These are phyloP conservation scores for Grammomys surdaster DNA, from an alignment of 2,113 vertebrate species.

Conservation along the genomic window DNA sequence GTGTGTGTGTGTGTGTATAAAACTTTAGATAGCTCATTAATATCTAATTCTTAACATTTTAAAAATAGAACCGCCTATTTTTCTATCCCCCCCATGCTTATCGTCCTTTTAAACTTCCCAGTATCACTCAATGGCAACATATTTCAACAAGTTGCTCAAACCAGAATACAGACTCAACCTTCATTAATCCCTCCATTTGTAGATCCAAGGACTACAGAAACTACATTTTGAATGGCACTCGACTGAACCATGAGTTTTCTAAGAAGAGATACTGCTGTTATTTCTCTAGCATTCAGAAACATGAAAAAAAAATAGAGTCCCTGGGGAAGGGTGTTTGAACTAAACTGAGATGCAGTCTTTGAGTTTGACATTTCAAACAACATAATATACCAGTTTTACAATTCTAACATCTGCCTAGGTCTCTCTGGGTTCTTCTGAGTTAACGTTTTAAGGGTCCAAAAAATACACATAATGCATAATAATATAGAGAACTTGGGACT, in stretches of 20 bases:
- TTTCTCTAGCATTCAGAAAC: not conserved
- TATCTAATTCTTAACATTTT: slow-evolving; percentile 32
- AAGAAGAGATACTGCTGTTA: not conserved
- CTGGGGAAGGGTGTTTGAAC: slow-evolving; percentile 23
- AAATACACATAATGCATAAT: not conserved
- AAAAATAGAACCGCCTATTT: not conserved
- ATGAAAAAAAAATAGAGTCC: not conserved
- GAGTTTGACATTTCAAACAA: slow-evolving; percentile 48
- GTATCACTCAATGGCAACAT: not conserved
- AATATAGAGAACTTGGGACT: not conserved
- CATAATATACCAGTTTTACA: slow-evolving; percentile 38
- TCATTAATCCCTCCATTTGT: not conserved
- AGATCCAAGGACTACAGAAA: not conserved
- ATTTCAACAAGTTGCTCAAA: not conserved
- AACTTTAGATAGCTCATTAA: not conserved
- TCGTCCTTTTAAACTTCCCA: not conserved
- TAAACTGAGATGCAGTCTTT: slow-evolving; percentile 48
- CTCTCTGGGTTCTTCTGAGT: not conserved
- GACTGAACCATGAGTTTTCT: slow-evolving; percentile 2
- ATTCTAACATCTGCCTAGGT: slow-evolving; percentile 9
- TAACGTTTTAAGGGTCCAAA: slow-evolving; percentile 18
- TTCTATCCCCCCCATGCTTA: not conserved
- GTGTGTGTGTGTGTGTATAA: too few relatives aligned
- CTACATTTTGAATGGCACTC: slow-evolving; percentile 35
- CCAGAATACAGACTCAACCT: slow-evolving; percentile 7